A percentile compares a stretch with the other conserved stretches of the same genome.
phyloP scores from a whole-genome alignment of 2,888 invertebrate species.

The Entomobrya multifasciata region DNA sequence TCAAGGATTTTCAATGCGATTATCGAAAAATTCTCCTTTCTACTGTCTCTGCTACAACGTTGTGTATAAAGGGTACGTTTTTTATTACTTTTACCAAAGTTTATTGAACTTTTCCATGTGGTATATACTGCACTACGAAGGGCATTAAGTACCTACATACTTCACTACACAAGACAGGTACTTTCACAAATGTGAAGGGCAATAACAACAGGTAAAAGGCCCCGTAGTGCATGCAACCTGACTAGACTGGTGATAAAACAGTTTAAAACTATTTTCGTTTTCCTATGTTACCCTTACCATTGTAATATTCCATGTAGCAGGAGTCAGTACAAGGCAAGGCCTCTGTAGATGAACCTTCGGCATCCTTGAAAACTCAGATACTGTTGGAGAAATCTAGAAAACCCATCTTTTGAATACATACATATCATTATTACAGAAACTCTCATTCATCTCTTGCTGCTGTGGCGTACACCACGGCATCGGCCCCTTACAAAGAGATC shows the following conservation, averaged over 20 bases:
- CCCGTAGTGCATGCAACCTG: conserved; percentile 39
- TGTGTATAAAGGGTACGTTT: background rate
- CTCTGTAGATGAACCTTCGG: background rate
- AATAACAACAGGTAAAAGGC: conserved; percentile 42
- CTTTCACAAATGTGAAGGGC: conserved; percentile 23
- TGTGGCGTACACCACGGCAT: background rate
- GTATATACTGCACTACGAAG: background rate
- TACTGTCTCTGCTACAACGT: background rate
- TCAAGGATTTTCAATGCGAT: no score
- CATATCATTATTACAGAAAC: background rate
- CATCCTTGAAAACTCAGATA: conserved; percentile 13
- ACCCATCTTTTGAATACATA: conserved; percentile 13
- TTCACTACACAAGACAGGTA: conserved; percentile 7
- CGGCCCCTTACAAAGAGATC: background rate
- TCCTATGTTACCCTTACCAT: conserved; percentile 15
- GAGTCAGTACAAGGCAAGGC: background rate
- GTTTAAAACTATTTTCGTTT: conserved; percentile 30
- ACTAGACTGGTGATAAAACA: conserved; percentile 48
- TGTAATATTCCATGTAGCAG: background rate
- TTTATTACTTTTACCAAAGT: background rate
- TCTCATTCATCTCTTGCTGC: no score
- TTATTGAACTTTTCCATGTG: conserved; percentile 25
- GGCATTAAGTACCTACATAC: conserved; percentile 28
- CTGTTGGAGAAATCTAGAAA: background rate
- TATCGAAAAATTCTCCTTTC: background rate